phyloP scores from a whole-genome alignment of 2,888 invertebrate species.

The Patella caerulea region DNA sequence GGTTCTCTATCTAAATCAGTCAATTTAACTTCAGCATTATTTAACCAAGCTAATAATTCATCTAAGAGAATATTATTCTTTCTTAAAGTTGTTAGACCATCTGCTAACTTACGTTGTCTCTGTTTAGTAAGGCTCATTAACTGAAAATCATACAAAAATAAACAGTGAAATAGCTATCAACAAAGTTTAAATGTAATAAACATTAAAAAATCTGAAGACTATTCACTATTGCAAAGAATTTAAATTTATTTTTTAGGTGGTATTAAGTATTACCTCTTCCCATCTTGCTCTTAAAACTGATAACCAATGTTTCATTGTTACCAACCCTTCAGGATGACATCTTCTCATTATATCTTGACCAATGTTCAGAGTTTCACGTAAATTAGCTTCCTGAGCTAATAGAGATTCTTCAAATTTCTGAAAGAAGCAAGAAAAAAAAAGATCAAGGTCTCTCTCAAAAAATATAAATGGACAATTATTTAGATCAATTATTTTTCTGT shows the following conservation, averaged over 20 bases:
- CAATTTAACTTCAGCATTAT: conserved; percentile 88
- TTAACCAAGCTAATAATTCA: conserved; percentile 94
- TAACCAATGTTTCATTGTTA: conserved; percentile 98
- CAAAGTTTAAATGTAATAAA: too few relatives aligned
- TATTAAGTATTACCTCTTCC: conserved; percentile 72
- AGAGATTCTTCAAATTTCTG: conserved; percentile 81
- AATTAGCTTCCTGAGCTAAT: conserved; percentile 86
- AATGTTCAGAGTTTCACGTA: conserved; percentile 82
- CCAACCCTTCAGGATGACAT: conserved; percentile 97
- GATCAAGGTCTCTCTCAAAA: too few relatives aligned
- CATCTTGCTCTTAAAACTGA: conserved; percentile 95
- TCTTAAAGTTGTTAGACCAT: conserved; percentile 84
- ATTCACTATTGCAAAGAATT: too few relatives aligned
- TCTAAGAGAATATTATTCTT: conserved; percentile 91
- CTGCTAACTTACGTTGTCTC: conserved; percentile 80
- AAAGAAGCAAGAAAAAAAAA: conserved; percentile 10
- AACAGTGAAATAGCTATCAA: too few relatives aligned
- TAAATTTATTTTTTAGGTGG: neutral
- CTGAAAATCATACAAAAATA: conserved; percentile 48
- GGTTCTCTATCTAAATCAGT: conserved; percentile 87
- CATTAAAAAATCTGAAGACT: too few relatives aligned
- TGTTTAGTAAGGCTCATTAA: conserved; percentile 87
- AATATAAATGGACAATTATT: too few relatives aligned
- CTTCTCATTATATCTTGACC: conserved; percentile 90
- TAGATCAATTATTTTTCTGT: too few relatives aligned